Base-by-base conservation (phyloP, 2,888 invertebrate genomes). In the Agrochola lychnidis region DNA sequence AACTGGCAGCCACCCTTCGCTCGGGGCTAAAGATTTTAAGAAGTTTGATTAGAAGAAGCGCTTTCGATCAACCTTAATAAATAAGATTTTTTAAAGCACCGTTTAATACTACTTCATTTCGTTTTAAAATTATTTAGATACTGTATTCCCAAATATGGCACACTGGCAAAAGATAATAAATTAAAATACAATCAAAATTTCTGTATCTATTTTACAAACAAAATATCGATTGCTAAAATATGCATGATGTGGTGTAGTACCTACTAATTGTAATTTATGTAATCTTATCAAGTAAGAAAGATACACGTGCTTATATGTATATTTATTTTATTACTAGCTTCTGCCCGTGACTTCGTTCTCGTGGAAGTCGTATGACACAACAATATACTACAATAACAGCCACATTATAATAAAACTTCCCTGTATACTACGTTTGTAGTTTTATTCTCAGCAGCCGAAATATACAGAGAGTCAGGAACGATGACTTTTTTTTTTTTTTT, bases 1-100 rank as follows among this genome's bases (percentile, higher is more conserved):
- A 92, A 92, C 84, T 25, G 73, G 22, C n/a, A 48, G 3, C 87
- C 86, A 10, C 94, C 94, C n/a, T 94, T 91, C 75, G 94, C 94
- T 22, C 86, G 79, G 73, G 90, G 87, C 25, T 93, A 89, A 74
- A 40, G 2, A 66, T 14, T 59, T 30, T 1, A 14, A 42, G 22
- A 62, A 30, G 14, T 16, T 67, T 66, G 14, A 45, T 70, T 19
- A 68, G 45, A 14, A 45, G 45, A 45, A 25, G 19, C n/a, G 25
- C 36, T 74, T 70, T 6, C 6, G n/a, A 53, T 16, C 7, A 68
- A 42, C 25, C 36, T 42, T 42, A 75, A 45, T 79, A 75, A 74
- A 80, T 68, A 70, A 61, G n/a, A 30, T 42, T 81, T 69, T 56
- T 69, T 40, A 53, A 30, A 64, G 22, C 16, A 66, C 36, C 10